Percentiles rank a stretch among this genome's conserved stretches.
These are phyloP conservation scores for Leucoma salicis DNA, from an alignment of 2,888 invertebrate species.

Conservation along the genomic window DNA sequence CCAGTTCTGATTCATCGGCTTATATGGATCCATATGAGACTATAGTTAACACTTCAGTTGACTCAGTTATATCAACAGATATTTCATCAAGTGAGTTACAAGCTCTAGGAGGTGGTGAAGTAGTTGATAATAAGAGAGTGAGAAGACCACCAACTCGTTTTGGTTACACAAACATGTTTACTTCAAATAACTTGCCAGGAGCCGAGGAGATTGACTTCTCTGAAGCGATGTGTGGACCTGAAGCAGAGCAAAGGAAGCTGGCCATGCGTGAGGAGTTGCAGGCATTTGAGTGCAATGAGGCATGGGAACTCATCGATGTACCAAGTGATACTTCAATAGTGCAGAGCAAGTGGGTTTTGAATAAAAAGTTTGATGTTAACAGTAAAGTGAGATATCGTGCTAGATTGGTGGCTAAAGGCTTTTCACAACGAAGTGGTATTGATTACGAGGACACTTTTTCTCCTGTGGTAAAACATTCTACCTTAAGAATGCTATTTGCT, in stretches of 20 bases:
- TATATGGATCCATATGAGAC: no score
- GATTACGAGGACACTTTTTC: no score
- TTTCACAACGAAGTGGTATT: neutral
- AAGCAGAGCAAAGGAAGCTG: neutral
- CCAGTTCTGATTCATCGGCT: neutral
- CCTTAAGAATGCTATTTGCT: constrained; percentile 1
- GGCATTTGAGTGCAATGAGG: constrained; percentile 2
- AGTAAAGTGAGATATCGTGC: neutral
- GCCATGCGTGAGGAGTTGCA: no score
- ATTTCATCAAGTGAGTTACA: no score
- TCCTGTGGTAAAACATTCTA: no score
- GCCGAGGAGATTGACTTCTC: no score
- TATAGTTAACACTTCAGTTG: no score
- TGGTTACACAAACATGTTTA: constrained; percentile 1
- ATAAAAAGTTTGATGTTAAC: no score
- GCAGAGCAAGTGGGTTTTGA: neutral
- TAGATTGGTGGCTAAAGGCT: neutral
- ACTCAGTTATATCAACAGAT: no score
- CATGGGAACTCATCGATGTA: no score
- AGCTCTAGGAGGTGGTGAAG: no score
- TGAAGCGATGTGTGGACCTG: neutral
- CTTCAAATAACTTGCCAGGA: constrained; percentile 2
- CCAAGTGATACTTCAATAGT: neutral
- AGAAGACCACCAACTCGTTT: no score
- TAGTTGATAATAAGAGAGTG: constrained; percentile 3